Evolutionary conservation across 2,888 invertebrate genomes (phyloP).

Genomic region (Cataglyphis altisquamis): DNA sequence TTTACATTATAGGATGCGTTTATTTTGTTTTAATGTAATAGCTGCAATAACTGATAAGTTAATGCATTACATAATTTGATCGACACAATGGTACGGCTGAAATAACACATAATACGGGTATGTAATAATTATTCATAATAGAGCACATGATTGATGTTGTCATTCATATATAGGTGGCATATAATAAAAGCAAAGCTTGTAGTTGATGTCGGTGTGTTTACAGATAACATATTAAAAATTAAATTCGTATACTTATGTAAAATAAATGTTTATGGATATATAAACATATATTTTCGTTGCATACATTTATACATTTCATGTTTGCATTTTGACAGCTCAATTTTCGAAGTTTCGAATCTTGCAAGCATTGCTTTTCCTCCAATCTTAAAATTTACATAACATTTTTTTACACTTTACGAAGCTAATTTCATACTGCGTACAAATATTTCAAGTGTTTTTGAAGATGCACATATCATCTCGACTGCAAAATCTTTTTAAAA

Average conservation of each 20-base stretch:
- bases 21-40: not conserved
- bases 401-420: conserved; percentile 18
- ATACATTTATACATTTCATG: conserved; percentile 2
- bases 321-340: conserved; percentile 14
- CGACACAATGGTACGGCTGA: not conserved
- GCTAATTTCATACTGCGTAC: not conserved
- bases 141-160: conserved; percentile 9
- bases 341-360: conserved; percentile 30
- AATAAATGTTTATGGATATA: not conserved
- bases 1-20: not conserved
- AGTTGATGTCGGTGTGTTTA: not conserved
- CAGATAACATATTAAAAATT: conserved; percentile 2
- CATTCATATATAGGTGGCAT: not conserved
- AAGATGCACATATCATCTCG: not conserved
- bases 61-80: conserved; percentile 1
- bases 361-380: conserved; percentile 22
- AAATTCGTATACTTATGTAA: not conserved
- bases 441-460: conserved; percentile 15
- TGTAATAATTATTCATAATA: conserved; percentile 33
- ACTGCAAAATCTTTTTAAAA: not conserved
- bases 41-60: not conserved
- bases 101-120: not conserved
- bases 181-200: conserved; percentile 7
- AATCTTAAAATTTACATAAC: conserved; percentile 31
- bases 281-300: not conserved